Evolutionary conservation across 37 sponge, comb jelly and placozoan species (phyloP), one percentile per base, ranked within the genome.

Genomic region (Mnemiopsis leidyi): DNA sequence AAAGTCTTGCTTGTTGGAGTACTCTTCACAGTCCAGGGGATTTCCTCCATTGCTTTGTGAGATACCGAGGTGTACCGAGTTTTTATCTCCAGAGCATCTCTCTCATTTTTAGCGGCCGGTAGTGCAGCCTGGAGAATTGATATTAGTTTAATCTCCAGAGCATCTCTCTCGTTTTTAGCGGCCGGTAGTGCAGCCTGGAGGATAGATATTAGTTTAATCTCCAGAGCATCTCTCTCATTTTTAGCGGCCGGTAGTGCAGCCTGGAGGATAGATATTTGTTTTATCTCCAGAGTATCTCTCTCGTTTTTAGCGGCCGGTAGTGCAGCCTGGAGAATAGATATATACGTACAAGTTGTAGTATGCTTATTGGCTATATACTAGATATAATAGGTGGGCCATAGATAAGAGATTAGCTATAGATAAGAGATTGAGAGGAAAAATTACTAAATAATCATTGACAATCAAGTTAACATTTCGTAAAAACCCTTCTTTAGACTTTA

Each of bases 61-160:
- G 73, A 28, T 2, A 69, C 73, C 1, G 73, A 69, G n/a, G 73
- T 69, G 73, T 69, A 69, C 73, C 73, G 73, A 1, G 73, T 69
- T 25, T 69, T 21, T 69, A 69, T 28, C 73, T 69, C 73, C 23
- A 69, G 73, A 25, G 73, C 73, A 25, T 69, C 73, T 25, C 73
- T 21, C 21, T 69, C 73, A 23, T 16, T 21, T 69, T 69, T 16
- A 69, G 73, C 3, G 1, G 9, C 28, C 23, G 73, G 73, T 25
- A 69, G 73, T 28, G 73, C 24, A 16, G 29, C 73, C 73, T 69
- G 73, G 21, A n/a, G 23, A 48, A 13, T 48, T 13, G 13, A 48
- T 48, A 48, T 5, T 48, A n/a, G n/a, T n/a, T 69, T 21, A n/a
- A 69, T 28, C 73, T 69, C 73, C 23, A 69, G 73, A 25, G 73